Base-by-base conservation (phyloP, 2,797 vertebrate genomes). In the Pogonophryne albipinna region DNA sequence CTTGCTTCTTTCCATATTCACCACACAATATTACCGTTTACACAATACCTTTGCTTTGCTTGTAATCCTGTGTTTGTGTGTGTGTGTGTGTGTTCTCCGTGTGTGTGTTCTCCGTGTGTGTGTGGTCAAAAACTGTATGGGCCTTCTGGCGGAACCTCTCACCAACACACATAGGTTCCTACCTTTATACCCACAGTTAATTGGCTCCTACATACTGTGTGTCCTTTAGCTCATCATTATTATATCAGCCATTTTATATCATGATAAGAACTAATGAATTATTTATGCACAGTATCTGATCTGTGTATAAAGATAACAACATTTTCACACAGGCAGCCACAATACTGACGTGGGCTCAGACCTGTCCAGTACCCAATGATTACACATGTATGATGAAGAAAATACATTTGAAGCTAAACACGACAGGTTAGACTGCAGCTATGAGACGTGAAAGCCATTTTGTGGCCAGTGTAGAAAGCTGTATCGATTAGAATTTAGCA, bases 401-500 rank as follows among this genome's bases (percentile, higher is more conserved):
- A 45, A 20, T 60, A 14, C 10, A 46, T 59, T 51, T 59, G 47
- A 13, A 51, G n/a, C 57, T 38, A 11, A 15, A 52, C 41, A 60
- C n/a, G 41, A 51, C 0, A 3, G 12, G 2, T 49, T 14, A 19
- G 51, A 34, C n/a, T 50, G 60, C 52, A 57, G 44, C 41, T 42
- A 50, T 12, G 1, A 19, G 10, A 15, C 41, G 45, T 11, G 34
- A 41, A 20, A 42, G 31, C n/a, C 27, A 51, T 49, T 58, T 27
- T 50, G 20, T 45, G 38, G 10, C 10, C 15, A 57, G 16, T 56
- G 42, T 49, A 50, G 46, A 58, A 23, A 23, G 52, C 45, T 70
- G 34, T 34, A 58, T 71, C 52, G 47, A 64, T 70, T 64, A 11
- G 1, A 14, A 34, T 62, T 19, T 2, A 38, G 34, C 34, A 66